Evolutionary conservation across 2,888 invertebrate species (phyloP), one percentile per base, ranked within the genome.

Genomic region (Incurvaria masculella): DNA sequence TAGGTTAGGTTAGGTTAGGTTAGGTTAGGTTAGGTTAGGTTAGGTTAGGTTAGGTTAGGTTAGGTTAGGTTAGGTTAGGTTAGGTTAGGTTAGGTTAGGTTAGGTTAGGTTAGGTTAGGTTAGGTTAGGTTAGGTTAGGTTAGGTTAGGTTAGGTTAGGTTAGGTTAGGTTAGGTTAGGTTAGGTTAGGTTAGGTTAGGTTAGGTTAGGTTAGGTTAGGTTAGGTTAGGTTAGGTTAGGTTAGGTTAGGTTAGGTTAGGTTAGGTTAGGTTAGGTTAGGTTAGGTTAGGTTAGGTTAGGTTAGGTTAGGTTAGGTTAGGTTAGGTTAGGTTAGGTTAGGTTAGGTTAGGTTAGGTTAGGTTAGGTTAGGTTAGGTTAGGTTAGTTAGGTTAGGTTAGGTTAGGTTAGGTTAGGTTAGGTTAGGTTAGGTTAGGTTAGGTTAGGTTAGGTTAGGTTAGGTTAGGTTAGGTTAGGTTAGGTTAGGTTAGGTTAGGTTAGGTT

Each of bases 111-210:
- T 19, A 48, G 48, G 21, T 48, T 48, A 48, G 48, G 48, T 26
- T 48, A 48, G 48, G 21, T 48, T 48, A 48, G 48, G 48, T 26
- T 26, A 48, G 48, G 48, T 48, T 48, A 48, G 48, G 48, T 26
- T 48, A 48, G 48, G 48, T 48, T 27, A 48, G 48, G 48, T 26
- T 48, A 48, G 48, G 48, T 48, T 48, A 48, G 48, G 42, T n/a
- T 18, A 42, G 42, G 17, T 19, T 18, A 42, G 42, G 20, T 18
- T 5, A n/a, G 40, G 47, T 46, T 47, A 47, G 47, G 47, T 23
- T 47, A 47, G 47, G 47, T 46, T 47, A 47, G 46, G 47, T 23
- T 47, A 47, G 47, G 47, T 46, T 47, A 47, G 47, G 47, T 23
- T 47, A 47, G 47, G 47, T 46, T 27, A 48, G 48, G 48, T 26